A percentile compares a stretch with the other conserved stretches of the same genome.
Conservation (phyloP, 2,113 vertebrate species). For the Hirundichthys speculiger region DNA sequence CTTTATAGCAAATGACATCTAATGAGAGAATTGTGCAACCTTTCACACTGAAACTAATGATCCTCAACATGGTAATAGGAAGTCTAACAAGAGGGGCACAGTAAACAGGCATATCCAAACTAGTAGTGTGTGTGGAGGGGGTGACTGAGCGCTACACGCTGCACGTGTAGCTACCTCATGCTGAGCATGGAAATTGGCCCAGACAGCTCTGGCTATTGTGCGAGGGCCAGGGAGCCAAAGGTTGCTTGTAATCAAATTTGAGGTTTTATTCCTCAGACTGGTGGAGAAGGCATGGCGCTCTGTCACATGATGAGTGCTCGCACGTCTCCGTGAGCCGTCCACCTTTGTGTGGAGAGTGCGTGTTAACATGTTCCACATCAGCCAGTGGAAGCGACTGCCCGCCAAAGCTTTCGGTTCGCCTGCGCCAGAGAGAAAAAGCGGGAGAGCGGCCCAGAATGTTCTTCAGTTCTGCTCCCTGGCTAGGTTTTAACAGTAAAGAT, state of each 20-base stretch:
- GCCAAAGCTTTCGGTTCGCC: conserved; percentile 51
- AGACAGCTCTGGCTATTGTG: conserved; percentile 97
- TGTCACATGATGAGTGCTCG: conserved; percentile 75
- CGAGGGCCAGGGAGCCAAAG: conserved; percentile 94
- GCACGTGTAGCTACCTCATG: conserved; percentile 94
- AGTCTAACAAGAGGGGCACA: conserved; percentile 85
- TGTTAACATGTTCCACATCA: conserved; percentile 59
- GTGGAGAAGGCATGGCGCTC: conserved; percentile 86
- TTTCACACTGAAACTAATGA: conserved; percentile 75
- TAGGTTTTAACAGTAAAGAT: too few relatives aligned
- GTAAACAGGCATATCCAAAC: conserved; percentile 94
- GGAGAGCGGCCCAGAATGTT: too few relatives aligned
- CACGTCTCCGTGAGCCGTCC: conserved; percentile 47
- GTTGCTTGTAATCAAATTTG: conserved; percentile 99
- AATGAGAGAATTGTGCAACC: conserved; percentile 63
- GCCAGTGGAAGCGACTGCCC: conserved; percentile 29
- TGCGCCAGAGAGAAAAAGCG: conserved; percentile 5
- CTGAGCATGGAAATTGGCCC: conserved; percentile 99
- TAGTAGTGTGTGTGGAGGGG: conserved; percentile 69
- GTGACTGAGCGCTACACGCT: conserved; percentile 84
- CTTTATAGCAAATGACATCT: conserved; percentile 44
- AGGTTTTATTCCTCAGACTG: conserved; percentile 84
- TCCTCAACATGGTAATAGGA: conserved; percentile 87
- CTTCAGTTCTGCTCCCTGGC: too few relatives aligned
- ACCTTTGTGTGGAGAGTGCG: conserved; percentile 59